Evolutionary conservation across 2,888 invertebrate species (phyloP), one percentile per base, ranked within the genome.

Genomic region (Bombylius discolor): DNA sequence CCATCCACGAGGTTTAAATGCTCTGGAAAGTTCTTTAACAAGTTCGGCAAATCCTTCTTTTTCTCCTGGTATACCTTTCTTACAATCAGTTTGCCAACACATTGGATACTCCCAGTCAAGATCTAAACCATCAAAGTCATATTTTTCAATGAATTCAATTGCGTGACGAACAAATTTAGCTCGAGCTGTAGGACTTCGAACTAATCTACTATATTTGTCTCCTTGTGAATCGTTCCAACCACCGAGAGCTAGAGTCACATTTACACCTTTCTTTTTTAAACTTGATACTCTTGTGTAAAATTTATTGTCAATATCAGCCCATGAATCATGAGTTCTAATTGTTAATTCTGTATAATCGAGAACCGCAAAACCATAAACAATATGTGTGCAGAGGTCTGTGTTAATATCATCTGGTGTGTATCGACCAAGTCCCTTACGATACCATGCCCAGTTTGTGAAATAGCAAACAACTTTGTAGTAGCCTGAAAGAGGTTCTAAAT

Each of bases 401-500:
- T 93, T 87, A 52, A 93, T 91, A 66, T 93, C 82, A 66, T 90
- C 89, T 0, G 93, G 93, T 1, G 84, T 77, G 65, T 87, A 94
- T 67, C 88, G 88, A 47, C 90, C 93, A 44, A 81, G 68, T 0
- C 89, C 91, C 64, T 83, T 82, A 34, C 91, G 78, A 67, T 91
- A 92, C 90, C 92, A 92, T 1, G 93, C 90, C 93, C 93, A 94
- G 68, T 93, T 93, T 0, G 93, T 92, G 71, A 91, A 93, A 72
- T 93, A 93, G 67, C 92, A 93, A 0, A 92, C 87, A 0, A 92
- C 79, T 71, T 89, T 90, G 69, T 82, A 89, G 58, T 83, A 79
- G 23, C 85, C 89, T 68, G 79, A 74, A 59, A 82, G 69, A 51
- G 75, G 81, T 53, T 72, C 75, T 58, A 76, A 74, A 6, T 60